Evolutionary conservation across 2,797 vertebrate genomes (phyloP), one percentile per base, ranked within the genome.

Genomic region (Trachops cirrhosus): DNA sequence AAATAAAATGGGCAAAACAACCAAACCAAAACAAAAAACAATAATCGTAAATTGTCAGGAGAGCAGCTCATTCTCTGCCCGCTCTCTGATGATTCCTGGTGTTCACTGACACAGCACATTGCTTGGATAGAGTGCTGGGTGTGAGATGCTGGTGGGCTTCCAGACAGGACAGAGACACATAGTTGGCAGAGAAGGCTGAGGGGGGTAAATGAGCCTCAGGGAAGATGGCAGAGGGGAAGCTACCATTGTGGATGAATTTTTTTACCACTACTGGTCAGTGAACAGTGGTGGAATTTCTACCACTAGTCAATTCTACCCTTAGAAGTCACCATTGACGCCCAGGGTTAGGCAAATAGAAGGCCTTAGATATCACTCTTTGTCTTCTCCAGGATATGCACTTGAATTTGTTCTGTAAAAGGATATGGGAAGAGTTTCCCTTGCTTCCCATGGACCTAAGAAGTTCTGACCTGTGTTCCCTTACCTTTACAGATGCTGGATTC

Each of bases 381-480:
- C 19, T 77, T 52, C 62, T 82, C 3, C 29, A 83, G 39, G 22
- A 91, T 16, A 52, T 19, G 24, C 18, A 70, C 34, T 88, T 82
- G 83, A 59, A 52, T 70, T 78, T 96, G 32, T 46, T 70, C 59
- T 44, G 24, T 91, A 32, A 5, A 6, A 39, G 4, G 91, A 12
- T 88, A 39, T 3, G 91, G 34, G 44, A 67, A 74, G 21, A 21
- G 7, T 52, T 89, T 82, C 19, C 4, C 19, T 67, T n/a, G 41
- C 39, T 78, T 89, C 9, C 48, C 2, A 4, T 3, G 3, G 41
- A 39, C 12, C 14, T 77, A 44, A 39, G 10, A 68, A 50, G 34
- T 89, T 94, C 91, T 94, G 48, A 97, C 11, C 29, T 50, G 0
- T 84, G 41, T 91, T 96, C 74, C 84, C 3, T 90, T 94, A 85